These are phyloP conservation scores for Papilio protenor DNA, from an alignment of 2,888 invertebrate genomes.

Conservation along the genomic window DNA sequence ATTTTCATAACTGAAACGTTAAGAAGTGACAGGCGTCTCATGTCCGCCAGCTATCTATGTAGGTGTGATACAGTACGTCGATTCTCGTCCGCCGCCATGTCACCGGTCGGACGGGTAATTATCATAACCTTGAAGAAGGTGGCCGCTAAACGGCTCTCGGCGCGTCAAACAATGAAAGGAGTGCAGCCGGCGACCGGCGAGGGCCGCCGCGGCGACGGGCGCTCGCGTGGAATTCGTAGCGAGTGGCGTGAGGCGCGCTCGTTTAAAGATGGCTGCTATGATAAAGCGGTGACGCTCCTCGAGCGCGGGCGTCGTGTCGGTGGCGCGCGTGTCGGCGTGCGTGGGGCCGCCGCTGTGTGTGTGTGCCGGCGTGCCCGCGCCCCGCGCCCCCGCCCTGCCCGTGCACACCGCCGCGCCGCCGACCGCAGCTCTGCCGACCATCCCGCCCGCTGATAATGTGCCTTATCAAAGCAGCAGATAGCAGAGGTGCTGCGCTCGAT, in stretches of 20 bases:
- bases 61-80: slow-evolving; percentile 51
- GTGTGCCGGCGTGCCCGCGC: slow-evolving; percentile 63
- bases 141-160: slow-evolving; percentile 61
- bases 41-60: slow-evolving; percentile 22
- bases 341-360: slow-evolving; percentile 60
- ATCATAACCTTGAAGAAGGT: slow-evolving; percentile 73
- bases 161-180: slow-evolving; percentile 69
- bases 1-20: slow-evolving; percentile 30
- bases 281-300: slow-evolving; percentile 82
- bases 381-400: slow-evolving; percentile 50
- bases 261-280: slow-evolving; percentile 81
- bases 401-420: slow-evolving; percentile 46
- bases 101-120: slow-evolving; percentile 74
- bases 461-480: slow-evolving; percentile 81
- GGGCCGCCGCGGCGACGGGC: slow-evolving; percentile 59
- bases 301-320: slow-evolving; percentile 77
- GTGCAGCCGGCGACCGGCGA: slow-evolving; percentile 68
- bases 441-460: slow-evolving; percentile 73
- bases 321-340: slow-evolving; percentile 74
- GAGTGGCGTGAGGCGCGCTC: slow-evolving; percentile 78
- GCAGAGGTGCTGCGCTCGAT: slow-evolving; percentile 81
- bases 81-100: slow-evolving; percentile 66
- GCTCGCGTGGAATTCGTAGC: slow-evolving; percentile 79
- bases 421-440: slow-evolving; percentile 61
- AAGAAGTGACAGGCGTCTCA: slow-evolving; percentile 6